These are phyloP conservation scores for Falco punctatus DNA, from an alignment of 2,113 vertebrate species.

Conservation along the genomic window DNA sequence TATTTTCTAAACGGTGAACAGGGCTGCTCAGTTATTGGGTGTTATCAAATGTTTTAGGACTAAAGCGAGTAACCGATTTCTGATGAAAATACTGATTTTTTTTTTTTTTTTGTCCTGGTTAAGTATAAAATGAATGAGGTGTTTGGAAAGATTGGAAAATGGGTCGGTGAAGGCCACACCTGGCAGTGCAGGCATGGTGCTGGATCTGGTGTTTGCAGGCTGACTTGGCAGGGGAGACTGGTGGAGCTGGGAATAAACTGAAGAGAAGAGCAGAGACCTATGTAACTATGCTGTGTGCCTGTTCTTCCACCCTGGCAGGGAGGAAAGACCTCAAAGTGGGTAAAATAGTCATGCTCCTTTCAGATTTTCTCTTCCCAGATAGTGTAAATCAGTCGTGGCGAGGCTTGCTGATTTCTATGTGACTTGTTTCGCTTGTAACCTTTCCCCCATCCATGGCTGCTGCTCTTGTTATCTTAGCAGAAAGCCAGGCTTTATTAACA, in stretches of 20 bases:
- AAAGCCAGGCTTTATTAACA: fast-evolving
- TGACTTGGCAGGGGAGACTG: background rate
- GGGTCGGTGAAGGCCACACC: background rate
- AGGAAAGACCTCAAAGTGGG: background rate
- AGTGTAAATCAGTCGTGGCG: fast-evolving
- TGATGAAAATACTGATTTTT: background rate
- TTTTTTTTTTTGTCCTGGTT: background rate
- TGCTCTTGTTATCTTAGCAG: background rate
- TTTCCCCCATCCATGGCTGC: fast-evolving
- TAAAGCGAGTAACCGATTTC: background rate
- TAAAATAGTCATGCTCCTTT: fast-evolving
- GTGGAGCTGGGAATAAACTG: background rate
- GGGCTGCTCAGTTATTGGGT: background rate
- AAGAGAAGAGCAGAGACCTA: background rate
- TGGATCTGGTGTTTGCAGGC: background rate
- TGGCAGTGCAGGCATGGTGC: fast-evolving
- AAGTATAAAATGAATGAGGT: fast-evolving
- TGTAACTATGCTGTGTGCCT: fast-evolving
- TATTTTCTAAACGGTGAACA: background rate
- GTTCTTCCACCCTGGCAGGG: background rate
- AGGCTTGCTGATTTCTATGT: background rate
- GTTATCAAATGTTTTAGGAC: background rate
- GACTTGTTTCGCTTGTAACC: background rate
- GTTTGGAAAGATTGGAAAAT: background rate
- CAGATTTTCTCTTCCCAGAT: background rate